Evolutionary conservation across 2,888 invertebrate genomes (phyloP), one percentile per base, ranked within the genome.

Genomic region (Norana najaformis): DNA sequence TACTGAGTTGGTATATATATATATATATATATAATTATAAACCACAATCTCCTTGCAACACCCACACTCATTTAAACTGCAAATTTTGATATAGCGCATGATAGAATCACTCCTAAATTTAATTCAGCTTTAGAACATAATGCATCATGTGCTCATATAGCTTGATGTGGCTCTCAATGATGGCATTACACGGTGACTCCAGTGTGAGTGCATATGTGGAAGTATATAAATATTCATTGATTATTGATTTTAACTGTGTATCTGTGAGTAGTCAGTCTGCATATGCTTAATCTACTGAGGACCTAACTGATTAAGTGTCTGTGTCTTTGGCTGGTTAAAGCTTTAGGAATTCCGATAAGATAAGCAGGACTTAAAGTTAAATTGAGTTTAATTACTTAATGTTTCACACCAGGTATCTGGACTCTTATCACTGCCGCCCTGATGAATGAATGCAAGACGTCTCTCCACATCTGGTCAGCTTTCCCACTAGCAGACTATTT

Each of bases 241-340:
- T n/a, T n/a, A n/a, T 30, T 69, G 69, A n/a, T 11, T 69, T n/a
- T n/a, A 16, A 69, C 30, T 69, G n/a, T 8, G n/a, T 30, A 1
- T 47, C n/a, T n/a, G 30, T 69, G 69, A n/a, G n/a, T 69, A 13
- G n/a, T 4, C 69, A 69, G 69, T 69, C 69, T 69, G 69, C n/a
- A n/a, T 69, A 69, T 69, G 69, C 69, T 13, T 69, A 69, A 69
- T 69, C 69, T n/a, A 69, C 69, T 69, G n/a, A 69, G 69, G 69
- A 47, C n/a, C 3, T 69, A 69, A 69, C 69, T n/a, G 69, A n/a
- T 69, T 69, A 8, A 5, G n/a, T n/a, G 8, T 1, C 13, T 2
- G 30, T 69, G 69, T 11, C 4, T 69, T 30, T 30, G 69, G n/a
- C 69, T n/a, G 69, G 69, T n/a, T 69, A 69, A 69, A 11, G 69